Base-by-base conservation (phyloP, 2,888 invertebrate genomes). In the Nebria salina region DNA sequence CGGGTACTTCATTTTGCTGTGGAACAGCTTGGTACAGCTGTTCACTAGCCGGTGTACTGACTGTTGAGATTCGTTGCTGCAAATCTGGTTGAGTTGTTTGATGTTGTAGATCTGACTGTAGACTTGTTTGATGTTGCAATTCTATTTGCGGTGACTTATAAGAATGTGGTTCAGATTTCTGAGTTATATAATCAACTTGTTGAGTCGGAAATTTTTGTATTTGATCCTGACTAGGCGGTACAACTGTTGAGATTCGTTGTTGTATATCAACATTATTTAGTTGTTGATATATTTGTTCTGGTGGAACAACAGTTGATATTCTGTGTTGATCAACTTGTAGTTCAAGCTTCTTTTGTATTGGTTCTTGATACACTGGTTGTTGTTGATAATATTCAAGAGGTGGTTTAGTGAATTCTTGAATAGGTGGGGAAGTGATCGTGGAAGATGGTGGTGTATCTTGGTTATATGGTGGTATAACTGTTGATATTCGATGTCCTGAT, bases 151-250 rank as follows among this genome's bases (percentile, higher is more conserved):
- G 70, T 70, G 54, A 54, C 54, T 54, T 5, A 54, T 54, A 54
- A 54, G 54, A 7, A 7, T 54, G 54, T 54, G 54, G 54, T 4
- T 54, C 54, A 54, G 54, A 54, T 54, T 8, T 54, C 54, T 54
- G 54, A 11, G 54, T 54, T 54, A 13, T 54, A 54, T 54, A 54
- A 5, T 54, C 54, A 68, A 76, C 65, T 34, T 76, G 66, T 42
- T 76, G 76, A 11, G 76, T 68, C n/a, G 76, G 75, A 68, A 70
- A 85, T 87, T 87, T 82, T 87, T 87, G 68, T 86, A 85, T 41
- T 84, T 84, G 41, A 84, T 76, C 76, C 13, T 41, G 26, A 4
- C 34, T 41, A 34, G 76, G 15, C 9, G 77, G 70, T 20, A 77
- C 54, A 66, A 76, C 76, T 20, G 76, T 76, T 76, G 76, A 76